A percentile compares a stretch with the other conserved stretches of the same genome.
These are phyloP conservation scores for Leptothorax acervorum DNA, from an alignment of 2,888 invertebrate species.

Conservation along the genomic window DNA sequence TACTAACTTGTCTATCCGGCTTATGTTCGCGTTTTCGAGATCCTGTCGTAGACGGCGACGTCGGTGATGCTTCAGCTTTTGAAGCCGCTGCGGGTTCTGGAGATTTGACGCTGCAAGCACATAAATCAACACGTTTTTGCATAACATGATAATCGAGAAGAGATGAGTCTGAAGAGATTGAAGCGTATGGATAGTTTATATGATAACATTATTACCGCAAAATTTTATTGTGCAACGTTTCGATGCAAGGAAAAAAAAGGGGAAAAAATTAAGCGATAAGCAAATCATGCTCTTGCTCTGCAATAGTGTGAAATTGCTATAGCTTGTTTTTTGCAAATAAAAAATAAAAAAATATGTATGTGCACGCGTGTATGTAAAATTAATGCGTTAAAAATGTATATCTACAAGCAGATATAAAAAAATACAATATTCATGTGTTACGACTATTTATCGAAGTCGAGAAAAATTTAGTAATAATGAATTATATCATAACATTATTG, in stretches of 20 bases:
- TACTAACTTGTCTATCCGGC: slow-evolving; percentile 75
- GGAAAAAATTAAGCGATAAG: slow-evolving; percentile 1
- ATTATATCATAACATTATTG: slow-evolving; percentile 1
- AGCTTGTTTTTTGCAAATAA: not conserved
- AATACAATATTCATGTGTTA: not conserved
- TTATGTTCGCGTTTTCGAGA: slow-evolving; percentile 81
- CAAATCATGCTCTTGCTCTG: slow-evolving; percentile 23
- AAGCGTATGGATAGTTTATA: slow-evolving; percentile 22
- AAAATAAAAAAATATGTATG: not conserved
- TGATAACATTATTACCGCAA: not conserved
- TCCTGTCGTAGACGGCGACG: slow-evolving; percentile 61
- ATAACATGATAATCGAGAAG: not conserved
- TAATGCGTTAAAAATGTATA: not conserved
- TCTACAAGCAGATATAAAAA: not conserved
- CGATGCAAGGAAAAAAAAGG: slow-evolving; percentile 7
- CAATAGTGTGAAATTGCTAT: slow-evolving; percentile 8
- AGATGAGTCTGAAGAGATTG: not conserved
- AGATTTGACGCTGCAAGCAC: slow-evolving; percentile 65
- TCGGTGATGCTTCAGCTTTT: slow-evolving; percentile 37
- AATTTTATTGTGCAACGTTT: slow-evolving; percentile 8
- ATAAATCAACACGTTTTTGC: slow-evolving; percentile 26
- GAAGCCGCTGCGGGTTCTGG: slow-evolving; percentile 48
- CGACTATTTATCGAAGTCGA: not conserved
- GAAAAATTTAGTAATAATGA: slow-evolving; percentile 15
- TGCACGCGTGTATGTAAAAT: not conserved